Percentiles rank a stretch among this genome's conserved stretches.
Evolutionary conservation across 37 sponge, comb jelly and placozoan species (phyloP).

Genomic region (Oopsacas minuta): DNA sequence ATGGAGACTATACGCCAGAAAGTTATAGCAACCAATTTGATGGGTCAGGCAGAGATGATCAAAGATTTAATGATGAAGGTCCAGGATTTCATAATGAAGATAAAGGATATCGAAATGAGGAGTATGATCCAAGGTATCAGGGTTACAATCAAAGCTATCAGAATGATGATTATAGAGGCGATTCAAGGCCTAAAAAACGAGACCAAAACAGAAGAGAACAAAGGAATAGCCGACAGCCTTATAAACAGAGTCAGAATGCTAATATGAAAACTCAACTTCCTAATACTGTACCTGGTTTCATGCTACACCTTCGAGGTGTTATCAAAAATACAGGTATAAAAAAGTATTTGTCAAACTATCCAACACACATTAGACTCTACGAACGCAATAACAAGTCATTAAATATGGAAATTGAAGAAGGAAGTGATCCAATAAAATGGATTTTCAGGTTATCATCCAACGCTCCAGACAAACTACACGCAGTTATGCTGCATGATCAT

Average conservation of each 20-base stretch:
- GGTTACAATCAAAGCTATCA: neutral
- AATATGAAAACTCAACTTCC: neutral
- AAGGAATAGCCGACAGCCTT: neutral
- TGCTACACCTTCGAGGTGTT: neutral
- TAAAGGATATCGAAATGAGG: too few relatives aligned
- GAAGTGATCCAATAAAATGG: neutral
- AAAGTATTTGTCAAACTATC: neutral
- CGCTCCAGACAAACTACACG: neutral
- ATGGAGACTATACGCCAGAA: neutral
- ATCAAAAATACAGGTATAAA: neutral
- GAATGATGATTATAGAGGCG: neutral
- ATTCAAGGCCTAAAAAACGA: neutral
- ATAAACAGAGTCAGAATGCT: neutral
- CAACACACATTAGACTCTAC: neutral
- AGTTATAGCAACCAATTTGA: too few relatives aligned
- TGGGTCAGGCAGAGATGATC: neutral
- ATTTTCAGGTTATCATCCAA: neutral
- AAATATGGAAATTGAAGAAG: neutral
- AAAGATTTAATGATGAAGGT: neutral
- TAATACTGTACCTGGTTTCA: neutral
- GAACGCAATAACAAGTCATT: neutral
- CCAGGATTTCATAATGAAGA: neutral
- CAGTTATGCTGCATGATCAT: neutral
- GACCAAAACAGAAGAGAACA: neutral
- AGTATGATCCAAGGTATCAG: neutral